Conservation (phyloP, 1,140 invertebrate species). For the Mizuhopecten yessoensis region DNA sequence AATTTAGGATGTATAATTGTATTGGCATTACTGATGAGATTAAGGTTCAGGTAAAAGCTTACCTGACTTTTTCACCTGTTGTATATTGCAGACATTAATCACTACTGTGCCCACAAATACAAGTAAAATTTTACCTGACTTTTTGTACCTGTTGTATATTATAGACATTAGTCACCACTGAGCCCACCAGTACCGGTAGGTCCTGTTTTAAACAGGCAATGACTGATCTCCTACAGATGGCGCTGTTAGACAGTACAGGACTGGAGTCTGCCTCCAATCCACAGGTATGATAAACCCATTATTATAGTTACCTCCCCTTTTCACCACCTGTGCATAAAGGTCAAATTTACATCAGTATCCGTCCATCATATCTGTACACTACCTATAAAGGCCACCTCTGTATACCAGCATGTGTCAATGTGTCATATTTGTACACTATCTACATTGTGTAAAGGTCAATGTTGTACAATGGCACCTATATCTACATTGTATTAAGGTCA, state of each 20-base stretch:
- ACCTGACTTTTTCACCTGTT: too few species aligned
- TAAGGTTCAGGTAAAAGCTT: too few species aligned
- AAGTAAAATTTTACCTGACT: not conserved
- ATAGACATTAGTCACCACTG: conserved; percentile 84
- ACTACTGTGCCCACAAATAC: too few species aligned
- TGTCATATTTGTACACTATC: not conserved
- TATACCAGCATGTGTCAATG: not conserved
- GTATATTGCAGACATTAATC: too few species aligned
- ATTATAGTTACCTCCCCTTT: too few species aligned
- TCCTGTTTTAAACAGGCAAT: conserved; percentile 87
- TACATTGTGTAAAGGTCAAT: not conserved
- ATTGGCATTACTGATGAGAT: too few species aligned
- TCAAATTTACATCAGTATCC: too few species aligned
- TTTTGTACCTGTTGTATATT: conserved; percentile 60
- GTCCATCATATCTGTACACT: too few species aligned
- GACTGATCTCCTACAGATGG: conserved; percentile 85
- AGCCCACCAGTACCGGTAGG: conserved; percentile 84
- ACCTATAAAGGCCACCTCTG: not conserved
- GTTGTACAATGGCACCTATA: too few species aligned
- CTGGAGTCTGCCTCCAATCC: conserved; percentile 51
- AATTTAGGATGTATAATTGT: too few species aligned
- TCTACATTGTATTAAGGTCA: too few species aligned
- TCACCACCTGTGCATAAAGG: too few species aligned
- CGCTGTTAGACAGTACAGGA: conserved; percentile 65
- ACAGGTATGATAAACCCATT: conserved; percentile 59